Conservation (phyloP, 53 echinoderm and acorn worm genomes). For the Antedon mediterranea region DNA sequence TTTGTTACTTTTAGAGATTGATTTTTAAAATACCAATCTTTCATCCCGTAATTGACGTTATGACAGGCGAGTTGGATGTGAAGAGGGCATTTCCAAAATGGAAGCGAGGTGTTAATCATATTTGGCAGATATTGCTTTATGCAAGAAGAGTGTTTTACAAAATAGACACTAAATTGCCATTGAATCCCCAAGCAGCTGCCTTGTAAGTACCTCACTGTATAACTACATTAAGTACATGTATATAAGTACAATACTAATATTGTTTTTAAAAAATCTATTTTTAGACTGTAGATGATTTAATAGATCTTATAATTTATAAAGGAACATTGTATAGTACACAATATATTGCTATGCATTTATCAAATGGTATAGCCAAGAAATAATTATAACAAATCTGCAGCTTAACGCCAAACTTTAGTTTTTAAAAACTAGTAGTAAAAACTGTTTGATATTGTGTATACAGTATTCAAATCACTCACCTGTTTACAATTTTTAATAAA, state of each 20-base stretch:
- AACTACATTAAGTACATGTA: too few relatives aligned
- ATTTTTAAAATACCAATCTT: constrained; percentile 74
- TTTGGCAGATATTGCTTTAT: constrained; percentile 93
- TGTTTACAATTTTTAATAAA: constrained; percentile 7
- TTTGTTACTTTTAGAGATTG: constrained; percentile 40
- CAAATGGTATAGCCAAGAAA: neutral
- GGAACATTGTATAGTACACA: too few relatives aligned
- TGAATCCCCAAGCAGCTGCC: constrained; percentile 79
- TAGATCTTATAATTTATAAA: too few relatives aligned
- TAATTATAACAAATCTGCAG: neutral
- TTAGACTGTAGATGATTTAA: too few relatives aligned
- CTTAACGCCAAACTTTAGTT: neutral
- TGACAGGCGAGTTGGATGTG: constrained; percentile 71
- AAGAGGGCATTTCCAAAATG: constrained; percentile 77
- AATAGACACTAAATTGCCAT: constrained; percentile 76
- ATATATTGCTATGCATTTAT: neutral
- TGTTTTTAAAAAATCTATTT: too few relatives aligned
- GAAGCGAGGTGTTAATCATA: constrained; percentile 72
- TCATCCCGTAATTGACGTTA: constrained; percentile 74
- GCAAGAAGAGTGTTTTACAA: constrained; percentile 90
- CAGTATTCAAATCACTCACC: too few relatives aligned
- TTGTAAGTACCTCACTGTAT: constrained; percentile 59
- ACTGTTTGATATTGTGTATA: too few relatives aligned
- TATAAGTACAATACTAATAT: too few relatives aligned
- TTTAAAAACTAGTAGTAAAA: neutral